Evolutionary conservation across 2,113 vertebrate species (phyloP).

Genomic region (Pelvicachromis taeniatus): DNA sequence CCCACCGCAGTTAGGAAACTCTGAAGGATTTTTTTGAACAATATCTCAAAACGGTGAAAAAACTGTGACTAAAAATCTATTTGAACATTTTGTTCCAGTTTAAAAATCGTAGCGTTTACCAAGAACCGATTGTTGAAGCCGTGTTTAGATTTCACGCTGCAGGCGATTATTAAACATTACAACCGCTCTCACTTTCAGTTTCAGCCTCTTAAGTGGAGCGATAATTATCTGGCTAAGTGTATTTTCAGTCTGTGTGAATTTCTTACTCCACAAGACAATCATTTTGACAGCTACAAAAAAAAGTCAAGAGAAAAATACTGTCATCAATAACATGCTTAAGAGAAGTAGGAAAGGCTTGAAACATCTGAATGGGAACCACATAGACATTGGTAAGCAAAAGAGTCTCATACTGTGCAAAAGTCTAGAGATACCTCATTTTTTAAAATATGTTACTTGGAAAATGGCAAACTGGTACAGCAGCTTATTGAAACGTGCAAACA

Average conservation of each 20-base stretch:
- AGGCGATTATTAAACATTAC: not conserved
- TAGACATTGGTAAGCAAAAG: not conserved
- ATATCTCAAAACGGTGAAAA: not conserved
- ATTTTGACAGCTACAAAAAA: not conserved
- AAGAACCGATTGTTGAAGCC: not conserved
- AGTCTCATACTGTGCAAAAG: not conserved
- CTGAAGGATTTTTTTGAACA: not conserved
- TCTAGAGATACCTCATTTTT: not conserved
- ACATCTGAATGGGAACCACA: not conserved
- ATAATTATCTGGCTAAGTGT: not conserved
- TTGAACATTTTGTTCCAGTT: not conserved
- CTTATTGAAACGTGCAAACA: not conserved
- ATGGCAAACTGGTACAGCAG: not conserved
- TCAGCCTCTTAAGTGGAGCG: not conserved
- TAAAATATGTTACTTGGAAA: not conserved
- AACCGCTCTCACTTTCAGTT: not conserved
- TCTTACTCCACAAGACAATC: fast-evolving
- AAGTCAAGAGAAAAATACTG: not conserved
- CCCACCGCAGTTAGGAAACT: not conserved
- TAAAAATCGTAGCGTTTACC: not conserved
- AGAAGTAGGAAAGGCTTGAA: not conserved
- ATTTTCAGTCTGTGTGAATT: not conserved
- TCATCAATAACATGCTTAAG: not conserved
- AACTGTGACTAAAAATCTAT: not conserved
- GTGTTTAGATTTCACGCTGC: not conserved